Conservation (phyloP, 2,888 invertebrate species). For the Melanophora roralis region DNA sequence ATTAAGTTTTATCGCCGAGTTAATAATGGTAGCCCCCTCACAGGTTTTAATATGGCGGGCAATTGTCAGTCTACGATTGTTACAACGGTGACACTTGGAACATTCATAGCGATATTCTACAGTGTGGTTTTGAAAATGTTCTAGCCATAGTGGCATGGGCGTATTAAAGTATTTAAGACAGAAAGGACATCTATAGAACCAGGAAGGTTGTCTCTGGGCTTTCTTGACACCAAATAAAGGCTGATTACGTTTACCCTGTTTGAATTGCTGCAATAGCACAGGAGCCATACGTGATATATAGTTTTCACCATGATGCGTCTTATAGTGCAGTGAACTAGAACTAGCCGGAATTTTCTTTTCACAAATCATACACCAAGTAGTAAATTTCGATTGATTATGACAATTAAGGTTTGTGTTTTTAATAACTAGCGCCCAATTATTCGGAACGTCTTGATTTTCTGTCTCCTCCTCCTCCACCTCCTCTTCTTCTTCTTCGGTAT, state of each 20-base stretch:
- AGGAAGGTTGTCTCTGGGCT: conserved; percentile 23
- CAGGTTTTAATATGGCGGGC: conserved; percentile 50
- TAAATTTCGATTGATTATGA: conserved; percentile 70
- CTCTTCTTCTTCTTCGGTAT: neutral
- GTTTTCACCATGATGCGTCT: conserved; percentile 68
- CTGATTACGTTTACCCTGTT: conserved; percentile 51
- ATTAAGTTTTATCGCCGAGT: conserved; percentile 24
- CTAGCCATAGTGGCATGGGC: conserved; percentile 75
- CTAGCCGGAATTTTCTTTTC: conserved; percentile 30
- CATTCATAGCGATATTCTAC: conserved; percentile 86
- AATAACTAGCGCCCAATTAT: neutral
- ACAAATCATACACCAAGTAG: conserved; percentile 69
- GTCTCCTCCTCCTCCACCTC: conserved; percentile 6
- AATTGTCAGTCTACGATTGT: conserved; percentile 4
- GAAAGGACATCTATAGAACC: conserved; percentile 70
- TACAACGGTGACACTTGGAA: conserved; percentile 78
- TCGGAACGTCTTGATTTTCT: neutral
- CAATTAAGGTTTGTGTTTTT: conserved; percentile 69
- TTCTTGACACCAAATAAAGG: conserved; percentile 62
- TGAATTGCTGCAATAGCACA: conserved; percentile 65
- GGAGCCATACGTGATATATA: conserved; percentile 71
- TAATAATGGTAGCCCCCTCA: conserved; percentile 45
- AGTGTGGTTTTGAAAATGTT: conserved; percentile 86
- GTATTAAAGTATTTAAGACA: conserved; percentile 67
- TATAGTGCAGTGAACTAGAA: conserved; percentile 73